These are phyloP conservation scores for Tolmerus cingulatus DNA, from an alignment of 2,888 invertebrate genomes.

Conservation along the genomic window DNA sequence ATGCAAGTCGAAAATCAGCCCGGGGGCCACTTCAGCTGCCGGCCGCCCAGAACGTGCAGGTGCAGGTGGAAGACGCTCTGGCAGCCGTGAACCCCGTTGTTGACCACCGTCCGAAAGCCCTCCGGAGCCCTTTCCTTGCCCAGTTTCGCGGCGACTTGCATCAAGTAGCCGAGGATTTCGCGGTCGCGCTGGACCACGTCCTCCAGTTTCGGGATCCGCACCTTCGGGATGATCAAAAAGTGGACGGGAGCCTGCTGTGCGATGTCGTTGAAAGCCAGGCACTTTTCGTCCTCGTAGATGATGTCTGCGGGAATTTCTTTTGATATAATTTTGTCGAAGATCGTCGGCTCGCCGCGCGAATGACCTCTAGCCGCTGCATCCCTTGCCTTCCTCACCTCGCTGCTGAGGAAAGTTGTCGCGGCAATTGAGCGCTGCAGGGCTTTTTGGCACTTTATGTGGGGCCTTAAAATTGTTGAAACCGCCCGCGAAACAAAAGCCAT, in stretches of 20 bases:
- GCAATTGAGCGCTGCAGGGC: background rate
- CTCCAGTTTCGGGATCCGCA: slow-evolving; percentile 72
- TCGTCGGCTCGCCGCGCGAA: background rate
- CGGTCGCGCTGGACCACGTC: slow-evolving; percentile 68
- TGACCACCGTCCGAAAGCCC: slow-evolving; percentile 80
- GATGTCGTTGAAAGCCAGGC: slow-evolving; percentile 82
- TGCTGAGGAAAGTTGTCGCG: background rate
- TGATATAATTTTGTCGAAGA: slow-evolving; percentile 78
- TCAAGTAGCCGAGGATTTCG: slow-evolving; percentile 77
- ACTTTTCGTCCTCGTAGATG: slow-evolving; percentile 81
- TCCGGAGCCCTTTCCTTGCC: slow-evolving; percentile 70
- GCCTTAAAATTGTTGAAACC: background rate
- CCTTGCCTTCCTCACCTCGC: background rate
- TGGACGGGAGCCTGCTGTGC: slow-evolving; percentile 84
- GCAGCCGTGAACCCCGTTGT: slow-evolving; percentile 81
- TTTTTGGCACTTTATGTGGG: no score
- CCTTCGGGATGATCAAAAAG: slow-evolving; percentile 84
- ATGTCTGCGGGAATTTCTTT: slow-evolving; percentile 83
- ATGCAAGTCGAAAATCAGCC: background rate
- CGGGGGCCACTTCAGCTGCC: slow-evolving; percentile 65
- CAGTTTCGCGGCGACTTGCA: slow-evolving; percentile 73
- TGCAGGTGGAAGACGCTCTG: slow-evolving; percentile 87
- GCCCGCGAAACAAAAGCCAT: background rate
- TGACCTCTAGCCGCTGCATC: background rate
- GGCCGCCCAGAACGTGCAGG: slow-evolving; percentile 80